Percentiles rank a stretch among this genome's conserved stretches.
These are phyloP conservation scores for Sturnira hondurensis DNA, from an alignment of 2,113 vertebrate genomes.

Conservation along the genomic window DNA sequence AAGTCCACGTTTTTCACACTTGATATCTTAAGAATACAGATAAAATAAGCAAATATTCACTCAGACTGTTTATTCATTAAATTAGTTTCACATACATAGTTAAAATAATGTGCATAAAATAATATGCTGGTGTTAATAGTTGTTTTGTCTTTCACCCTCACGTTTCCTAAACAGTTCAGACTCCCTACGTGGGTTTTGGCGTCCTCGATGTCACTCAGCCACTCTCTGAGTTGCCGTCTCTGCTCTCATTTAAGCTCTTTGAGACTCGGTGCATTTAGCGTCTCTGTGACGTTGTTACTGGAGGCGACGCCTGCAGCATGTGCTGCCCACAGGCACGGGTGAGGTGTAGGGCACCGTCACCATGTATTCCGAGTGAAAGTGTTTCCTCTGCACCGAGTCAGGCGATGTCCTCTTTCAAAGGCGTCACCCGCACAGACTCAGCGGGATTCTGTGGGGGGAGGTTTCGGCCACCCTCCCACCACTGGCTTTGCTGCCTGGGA, in stretches of 20 bases:
- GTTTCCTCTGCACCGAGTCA: not conserved
- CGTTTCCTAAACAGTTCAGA: not conserved
- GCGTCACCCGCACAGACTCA: accelerated
- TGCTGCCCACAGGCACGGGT: accelerated
- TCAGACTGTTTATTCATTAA: not conserved
- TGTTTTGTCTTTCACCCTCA: not conserved
- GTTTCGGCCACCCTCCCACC: accelerated
- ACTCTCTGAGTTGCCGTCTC: not conserved
- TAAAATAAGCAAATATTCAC: not conserved
- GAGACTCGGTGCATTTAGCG: not conserved
- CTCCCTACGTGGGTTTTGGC: not conserved
- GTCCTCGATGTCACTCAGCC: accelerated
- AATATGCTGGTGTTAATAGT: not conserved
- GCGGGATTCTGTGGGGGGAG: not conserved
- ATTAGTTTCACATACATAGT: not conserved
- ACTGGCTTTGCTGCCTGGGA: not conserved
- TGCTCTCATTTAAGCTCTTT: not conserved
- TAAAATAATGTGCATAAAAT: not conserved
- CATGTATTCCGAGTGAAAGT: too few species aligned
- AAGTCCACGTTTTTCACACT: not conserved
- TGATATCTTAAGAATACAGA: not conserved
- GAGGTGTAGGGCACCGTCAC: too few species aligned
- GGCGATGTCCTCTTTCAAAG: not conserved
- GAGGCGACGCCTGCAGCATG: not conserved
- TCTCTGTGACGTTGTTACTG: too few species aligned